Evolutionary conservation across 2,113 vertebrate genomes (phyloP), one percentile per base, ranked within the genome.

Genomic region (Oryzias celebensis): DNA sequence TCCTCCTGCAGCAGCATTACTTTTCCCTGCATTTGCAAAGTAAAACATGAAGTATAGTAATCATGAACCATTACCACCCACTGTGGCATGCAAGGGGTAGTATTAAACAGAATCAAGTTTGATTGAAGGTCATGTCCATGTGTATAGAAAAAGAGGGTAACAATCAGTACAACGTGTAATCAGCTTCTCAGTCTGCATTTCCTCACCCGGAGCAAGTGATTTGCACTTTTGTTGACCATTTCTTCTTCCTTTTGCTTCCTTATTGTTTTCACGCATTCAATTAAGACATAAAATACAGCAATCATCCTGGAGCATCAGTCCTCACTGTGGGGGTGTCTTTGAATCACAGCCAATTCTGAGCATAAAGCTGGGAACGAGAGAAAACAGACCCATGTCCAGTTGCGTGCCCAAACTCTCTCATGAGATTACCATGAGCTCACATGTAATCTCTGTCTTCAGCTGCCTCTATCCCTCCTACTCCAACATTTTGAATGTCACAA

Each of bases 41-140:
- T 77, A 80, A 76, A 82, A 71, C 71, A 77, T 80, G 58, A 88
- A 90, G 77, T 80, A 85, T 85, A 81, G 84, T 88, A 90, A 91
- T 90, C 87, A 90, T 78, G 81, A 75, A 67, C 80, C 72, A 85
- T 91, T 86, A 87, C 77, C 80, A 80, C 80, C 81, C 68, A 73
- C 85, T 77, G 83, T 68, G 78, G 76, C 75, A 73, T 80, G 65
- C 69, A 55, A 83, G 71, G 81, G 86, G 73, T 78, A 81, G 79
- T 82, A 86, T 90, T 89, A 84, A 75, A 63, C 62, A 85, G 86
- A 88, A 87, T 90, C 83, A 78, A 83, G 82, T 81, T 88, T 91
- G 90, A 91, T 91, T 92, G 91, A 91, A 91, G 90, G 88, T 91
- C 88, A 90, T 50, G 58, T 63, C 63, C 13, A 20, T 78, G 68